A percentile compares a stretch with the other conserved stretches of the same genome.
phyloP scores from a whole-genome alignment of 1,140 invertebrate genomes.

The Drosophila azteca region DNA sequence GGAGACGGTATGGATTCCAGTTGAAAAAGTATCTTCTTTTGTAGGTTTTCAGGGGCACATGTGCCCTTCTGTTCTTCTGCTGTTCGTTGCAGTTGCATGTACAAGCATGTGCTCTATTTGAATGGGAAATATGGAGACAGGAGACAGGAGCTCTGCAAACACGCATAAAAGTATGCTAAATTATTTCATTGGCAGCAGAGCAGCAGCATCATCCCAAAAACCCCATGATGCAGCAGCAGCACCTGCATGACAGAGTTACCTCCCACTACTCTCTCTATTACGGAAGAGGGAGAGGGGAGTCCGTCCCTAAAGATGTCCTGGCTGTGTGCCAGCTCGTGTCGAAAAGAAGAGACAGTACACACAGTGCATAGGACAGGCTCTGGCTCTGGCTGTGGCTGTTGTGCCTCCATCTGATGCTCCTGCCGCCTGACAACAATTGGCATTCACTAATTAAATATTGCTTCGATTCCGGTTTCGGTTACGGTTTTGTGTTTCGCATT shows the following conservation, averaged over 20 bases:
- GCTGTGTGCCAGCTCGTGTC: slow-evolving; percentile 35
- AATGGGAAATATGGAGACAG: slow-evolving; percentile 6
- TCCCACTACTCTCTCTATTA: too few species aligned
- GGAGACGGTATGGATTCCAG: too few species aligned
- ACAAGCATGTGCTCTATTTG: background rate
- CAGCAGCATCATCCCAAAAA: slow-evolving; percentile 16
- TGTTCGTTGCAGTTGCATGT: background rate
- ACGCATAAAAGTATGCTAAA: slow-evolving; percentile 53
- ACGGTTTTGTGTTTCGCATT: too few species aligned
- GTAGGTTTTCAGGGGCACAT: too few species aligned
- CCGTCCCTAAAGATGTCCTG: slow-evolving; percentile 46
- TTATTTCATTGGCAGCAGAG: slow-evolving; percentile 40
- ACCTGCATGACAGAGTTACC: slow-evolving; percentile 8
- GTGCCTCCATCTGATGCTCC: background rate
- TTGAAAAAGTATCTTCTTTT: too few species aligned
- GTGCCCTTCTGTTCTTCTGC: too few species aligned
- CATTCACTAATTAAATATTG: slow-evolving; percentile 46
- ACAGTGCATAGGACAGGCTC: background rate
- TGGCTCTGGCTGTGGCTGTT: too few species aligned
- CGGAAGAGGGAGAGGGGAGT: background rate
- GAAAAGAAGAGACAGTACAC: background rate
- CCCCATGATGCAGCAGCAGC: slow-evolving; percentile 3
- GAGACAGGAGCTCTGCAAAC: background rate
- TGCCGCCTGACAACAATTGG: slow-evolving; percentile 30
- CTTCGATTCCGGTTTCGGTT: slow-evolving; percentile 28